Evolutionary conservation across 53 echinoderm and acorn worm species (phyloP), one percentile per base, ranked within the genome.

Genomic region (Crossaster papposus): DNA sequence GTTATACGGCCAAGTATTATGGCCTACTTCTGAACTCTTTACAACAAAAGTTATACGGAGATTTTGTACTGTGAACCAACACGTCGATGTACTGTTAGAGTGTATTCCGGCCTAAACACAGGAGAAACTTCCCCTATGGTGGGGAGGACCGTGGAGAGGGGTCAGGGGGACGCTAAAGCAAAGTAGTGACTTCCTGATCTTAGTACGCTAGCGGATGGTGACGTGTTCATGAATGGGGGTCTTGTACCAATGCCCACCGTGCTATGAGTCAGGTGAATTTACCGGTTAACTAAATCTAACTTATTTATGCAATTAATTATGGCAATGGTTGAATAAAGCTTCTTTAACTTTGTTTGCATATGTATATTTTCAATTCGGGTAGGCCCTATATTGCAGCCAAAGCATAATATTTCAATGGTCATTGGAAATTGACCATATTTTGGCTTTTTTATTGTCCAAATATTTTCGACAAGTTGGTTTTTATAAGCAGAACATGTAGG

Each of bases 161-260:
- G 68, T 28, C 11, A n/a, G 28, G 22, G 4, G 68, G 68, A 10
- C 28, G 68, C 68, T 28, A 6, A 65, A 37, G 44, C 26, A 70
- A 85, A 85, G 18, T 54, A 52, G 72, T 31, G 51, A 85, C 85
- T 85, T 85, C 85, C 85, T 83, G 84, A 70, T 36, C 24, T 7
- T 68, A 85, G 31, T 38, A 38, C 7, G 9, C 6, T 44, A 20
- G n/a, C 52, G 50, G 30, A 17, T 38, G 73, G 72, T 85, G 85
- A 85, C 85, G 85, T 85, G 85, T 53, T 29, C 30, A 28, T 7
- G 51, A n/a, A 36, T 63, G 63, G 8, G 35, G 14, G 37, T 81
- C 81, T 29, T 73, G 1, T 68, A 18, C 17, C 68, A 26, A 4
- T n/a, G n/a, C n/a, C 10, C 22, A 58, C n/a, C n/a, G 24, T 23